Evolutionary conservation across 2,113 vertebrate species (phyloP).

Genomic region (Nanorana parkeri): DNA sequence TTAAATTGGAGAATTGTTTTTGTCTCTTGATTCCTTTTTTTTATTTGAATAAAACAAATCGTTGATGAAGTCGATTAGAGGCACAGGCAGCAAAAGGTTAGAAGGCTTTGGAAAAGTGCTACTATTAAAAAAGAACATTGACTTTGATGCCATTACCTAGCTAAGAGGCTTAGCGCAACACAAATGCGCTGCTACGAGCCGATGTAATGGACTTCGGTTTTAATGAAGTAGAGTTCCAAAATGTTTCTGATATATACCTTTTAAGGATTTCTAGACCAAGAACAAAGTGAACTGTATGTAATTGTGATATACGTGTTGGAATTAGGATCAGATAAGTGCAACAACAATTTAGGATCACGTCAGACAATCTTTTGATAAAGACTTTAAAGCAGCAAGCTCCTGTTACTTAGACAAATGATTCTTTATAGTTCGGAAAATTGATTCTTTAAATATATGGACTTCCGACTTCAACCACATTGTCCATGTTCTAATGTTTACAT

Average conservation of each 20-base stretch:
- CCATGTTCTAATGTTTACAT: no score
- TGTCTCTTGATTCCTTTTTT: background rate
- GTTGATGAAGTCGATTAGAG: background rate
- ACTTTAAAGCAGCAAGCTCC: background rate
- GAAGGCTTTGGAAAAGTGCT: background rate
- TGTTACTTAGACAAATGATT: background rate
- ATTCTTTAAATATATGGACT: no score
- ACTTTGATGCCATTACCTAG: conserved; percentile 32
- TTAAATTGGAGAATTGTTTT: background rate
- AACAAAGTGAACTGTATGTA: background rate
- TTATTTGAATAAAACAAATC: background rate
- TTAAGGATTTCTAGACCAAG: conserved; percentile 3
- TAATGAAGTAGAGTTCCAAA: conserved; percentile 30
- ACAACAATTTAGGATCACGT: conserved; percentile 19
- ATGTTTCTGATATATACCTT: conserved; percentile 1
- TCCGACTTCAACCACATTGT: no score
- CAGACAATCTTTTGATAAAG: background rate
- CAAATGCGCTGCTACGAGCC: conserved; percentile 6
- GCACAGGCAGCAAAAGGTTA: background rate
- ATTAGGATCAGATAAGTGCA: conserved; percentile 11
- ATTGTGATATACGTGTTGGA: conserved; percentile 16
- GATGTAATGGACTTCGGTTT: conserved; percentile 9
- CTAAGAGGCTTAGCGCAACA: conserved; percentile 16
- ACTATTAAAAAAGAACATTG: conserved; percentile 6
- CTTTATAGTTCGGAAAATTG: no score